Evolutionary conservation across 2,888 invertebrate species (phyloP), one percentile per base, ranked within the genome.

Genomic region (Embidobia sp.): DNA sequence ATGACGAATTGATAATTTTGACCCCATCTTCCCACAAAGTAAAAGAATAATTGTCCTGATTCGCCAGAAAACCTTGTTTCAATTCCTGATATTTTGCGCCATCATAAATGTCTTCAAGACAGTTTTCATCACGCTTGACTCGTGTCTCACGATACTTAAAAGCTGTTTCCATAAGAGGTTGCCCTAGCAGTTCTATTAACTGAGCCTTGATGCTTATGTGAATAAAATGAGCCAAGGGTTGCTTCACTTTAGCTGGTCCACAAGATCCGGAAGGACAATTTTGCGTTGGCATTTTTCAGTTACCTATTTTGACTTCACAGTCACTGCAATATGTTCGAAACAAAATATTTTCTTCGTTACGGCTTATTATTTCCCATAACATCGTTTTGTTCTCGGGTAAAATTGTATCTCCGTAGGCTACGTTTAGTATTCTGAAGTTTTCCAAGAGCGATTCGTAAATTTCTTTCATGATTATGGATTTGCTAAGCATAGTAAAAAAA

Each of bases 221-320:
- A 6, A 31, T 42, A 31, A 51, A 53, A 31, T n/a, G 3, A 7
- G 16, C 49, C 8, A 64, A 15, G 1, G 40, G 51, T 31, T 51
- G 64, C 15, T 51, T 63, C 22, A 11, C 13, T 22, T 37, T 61
- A 7, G 7, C 13, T 18, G 49, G 63, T 1, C 49, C 63, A 49
- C 40, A 49, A 0, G 1, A 3, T 1, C 40, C 49, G 22, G 40
- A 63, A 7, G 1, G n/a, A 31, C 63, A 63, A 33, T 29, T n/a
- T 15, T 86, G 86, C 87, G 86, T 80, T 77, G 81, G 84, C 82
- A 82, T 66, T 15, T 64, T 37, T 35, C 48, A 29, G 16, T 37
- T 37, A 6, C 37, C 37, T 16, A 37, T 16, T 15, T 37, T 37
- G 6, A 11, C 16, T 37, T 37, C 16, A 16, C 37, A 37, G 2